Conservation (phyloP, 2,888 invertebrate species). For the Drosophila silvestris region DNA sequence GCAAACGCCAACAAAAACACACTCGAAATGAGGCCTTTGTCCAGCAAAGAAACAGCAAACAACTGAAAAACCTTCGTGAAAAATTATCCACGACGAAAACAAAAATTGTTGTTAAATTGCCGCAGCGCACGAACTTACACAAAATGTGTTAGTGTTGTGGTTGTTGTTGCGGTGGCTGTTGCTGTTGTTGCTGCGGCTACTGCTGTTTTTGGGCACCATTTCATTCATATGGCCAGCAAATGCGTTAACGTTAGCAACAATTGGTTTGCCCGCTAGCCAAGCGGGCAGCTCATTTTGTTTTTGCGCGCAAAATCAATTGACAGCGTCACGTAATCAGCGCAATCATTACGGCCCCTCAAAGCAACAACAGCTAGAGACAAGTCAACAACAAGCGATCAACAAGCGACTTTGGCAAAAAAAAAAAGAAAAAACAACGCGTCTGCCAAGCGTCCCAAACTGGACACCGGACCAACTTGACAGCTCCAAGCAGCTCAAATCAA, state of each 20-base stretch:
- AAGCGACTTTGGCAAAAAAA: constrained; percentile 29
- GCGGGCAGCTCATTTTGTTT: constrained; percentile 39
- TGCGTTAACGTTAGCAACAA: constrained; percentile 56
- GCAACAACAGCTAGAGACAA: constrained; percentile 23
- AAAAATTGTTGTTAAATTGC: constrained; percentile 37
- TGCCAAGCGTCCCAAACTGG: constrained; percentile 26
- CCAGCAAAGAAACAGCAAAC: constrained; percentile 57
- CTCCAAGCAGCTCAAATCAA: constrained; percentile 49
- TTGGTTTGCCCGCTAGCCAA: constrained; percentile 48
- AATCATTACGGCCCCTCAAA: constrained; percentile 63
- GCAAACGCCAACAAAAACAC: constrained; percentile 29
- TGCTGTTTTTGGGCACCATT: constrained; percentile 59
- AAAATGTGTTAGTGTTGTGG: constrained; percentile 33
- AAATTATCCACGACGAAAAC: constrained; percentile 69
- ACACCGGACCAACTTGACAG: constrained; percentile 32
- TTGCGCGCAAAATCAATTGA: constrained; percentile 74
- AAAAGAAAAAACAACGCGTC: constrained; percentile 33
- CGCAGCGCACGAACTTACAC: constrained; percentile 60
- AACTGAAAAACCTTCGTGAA: constrained; percentile 76
- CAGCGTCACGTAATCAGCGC: constrained; percentile 78
- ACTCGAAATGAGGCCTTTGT: constrained; percentile 71
- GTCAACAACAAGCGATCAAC: constrained; percentile 27
- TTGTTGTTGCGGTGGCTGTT: constrained; percentile 20
- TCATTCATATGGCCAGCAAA: constrained; percentile 67
- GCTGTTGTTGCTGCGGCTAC: constrained; percentile 29